Evolutionary conservation across 2,797 vertebrate genomes (phyloP), one percentile per base, ranked within the genome.

Genomic region (Fistularia commersonii): DNA sequence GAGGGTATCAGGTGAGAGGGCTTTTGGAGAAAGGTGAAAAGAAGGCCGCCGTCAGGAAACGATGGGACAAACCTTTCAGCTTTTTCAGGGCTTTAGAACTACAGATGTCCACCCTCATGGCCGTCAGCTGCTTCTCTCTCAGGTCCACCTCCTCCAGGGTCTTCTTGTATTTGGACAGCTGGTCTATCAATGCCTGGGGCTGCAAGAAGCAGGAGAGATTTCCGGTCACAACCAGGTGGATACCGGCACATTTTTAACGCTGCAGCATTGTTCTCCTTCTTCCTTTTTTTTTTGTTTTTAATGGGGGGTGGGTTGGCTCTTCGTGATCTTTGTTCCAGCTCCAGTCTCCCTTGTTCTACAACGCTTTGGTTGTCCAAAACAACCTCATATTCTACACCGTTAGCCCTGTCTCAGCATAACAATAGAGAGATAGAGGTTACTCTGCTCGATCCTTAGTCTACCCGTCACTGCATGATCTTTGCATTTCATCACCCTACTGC

Each of bases 81-180:
- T 93, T 96, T 69, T 93, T 97, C 6, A 99, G 91, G 0, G 94
- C 95, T 14, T 93, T 91, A 0, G 95, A 92, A 79, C 94, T 99
- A 87, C 95, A 97, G 3, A 99, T 95, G 1, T 99, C 94, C 45
- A 99, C 93, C 41, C 96, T 89, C 94, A 99, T 95, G 0, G 95
- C 93, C 41, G 95, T 89, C 32, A 98, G 89, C 87, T 99, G 97
- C 61, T 98, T 98, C 70, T 98, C 97, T 62, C 91, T 92, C 50
- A 97, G 72, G 39, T 98, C 95, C 7, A 94, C 90, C 77, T 98
- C 93, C 60, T 96, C 94, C 64, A 95, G 73, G 0, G 94, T 95
- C 23, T 79, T 92, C 48, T 95, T 94, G 71, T 94, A 92, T 3
- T 90, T 59, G n/a, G 90, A 72, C 59, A 99, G 78, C 31, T 97